Evolutionary conservation across 2,797 vertebrate genomes (phyloP).

Genomic region (Tokudaia tokunoshimensis): DNA sequence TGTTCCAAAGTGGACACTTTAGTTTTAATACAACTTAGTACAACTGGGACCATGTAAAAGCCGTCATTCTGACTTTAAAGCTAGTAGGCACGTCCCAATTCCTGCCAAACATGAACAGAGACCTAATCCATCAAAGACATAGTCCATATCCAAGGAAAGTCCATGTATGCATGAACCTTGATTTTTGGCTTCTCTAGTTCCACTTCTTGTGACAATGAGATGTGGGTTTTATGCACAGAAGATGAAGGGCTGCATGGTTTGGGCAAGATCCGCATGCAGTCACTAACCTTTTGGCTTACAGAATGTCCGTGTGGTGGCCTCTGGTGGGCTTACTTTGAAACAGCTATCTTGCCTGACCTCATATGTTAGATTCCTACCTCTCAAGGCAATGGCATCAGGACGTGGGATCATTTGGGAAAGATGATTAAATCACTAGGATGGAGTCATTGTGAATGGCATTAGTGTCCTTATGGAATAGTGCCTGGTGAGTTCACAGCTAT

Average conservation of each 20-base stretch:
- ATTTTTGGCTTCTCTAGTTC: background rate
- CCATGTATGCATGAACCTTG: background rate
- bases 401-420: background rate
- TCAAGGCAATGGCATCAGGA: background rate
- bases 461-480: background rate
- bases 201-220: background rate
- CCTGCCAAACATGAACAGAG: background rate
- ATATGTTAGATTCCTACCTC: background rate
- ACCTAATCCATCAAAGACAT: background rate
- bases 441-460: background rate
- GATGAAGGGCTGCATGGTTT: background rate
- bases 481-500: background rate
- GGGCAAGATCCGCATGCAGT: background rate
- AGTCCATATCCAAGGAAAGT: background rate
- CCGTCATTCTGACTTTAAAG: background rate
- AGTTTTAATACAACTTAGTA: background rate
- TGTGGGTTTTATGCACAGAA: background rate
- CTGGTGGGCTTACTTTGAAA: background rate
- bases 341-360: background rate
- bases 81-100: background rate
- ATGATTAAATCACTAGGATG: background rate
- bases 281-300: background rate
- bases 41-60: background rate
- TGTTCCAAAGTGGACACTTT: background rate
- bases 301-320: background rate